Evolutionary conservation across 2,888 invertebrate genomes (phyloP), one percentile per base, ranked within the genome.

Genomic region (Boloria selene): DNA sequence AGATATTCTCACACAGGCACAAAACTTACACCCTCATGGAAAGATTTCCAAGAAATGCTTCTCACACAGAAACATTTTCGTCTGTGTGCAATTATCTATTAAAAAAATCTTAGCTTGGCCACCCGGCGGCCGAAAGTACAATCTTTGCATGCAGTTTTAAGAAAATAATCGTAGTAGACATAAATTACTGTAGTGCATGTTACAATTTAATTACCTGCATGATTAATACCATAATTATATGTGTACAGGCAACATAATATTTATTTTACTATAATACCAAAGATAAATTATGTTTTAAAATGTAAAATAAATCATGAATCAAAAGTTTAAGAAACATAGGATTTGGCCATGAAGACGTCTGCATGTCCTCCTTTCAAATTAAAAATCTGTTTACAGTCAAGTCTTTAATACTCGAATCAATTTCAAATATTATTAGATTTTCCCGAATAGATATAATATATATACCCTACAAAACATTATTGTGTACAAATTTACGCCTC

Each of bases 101-200:
- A 73, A 81, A 86, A 84, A 84, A 86, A 83, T 77, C 76, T 77
- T 78, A 82, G 80, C 77, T 73, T 71, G 73, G 80, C 80, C 80
- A 70, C 80, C 82, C 83, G 79, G 65, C 70, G 50, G 55, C 58
- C 61, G 51, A 74, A 77, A 79, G 84, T 81, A 83, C 81, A 77
- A 78, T 38, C 49, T 63, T 38, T 56, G 56, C 69, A 55, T 72
- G 71, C 73, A 68, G 72, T 71, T 70, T 70, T 59, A 42, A 68
- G 61, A 67, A 52, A 49, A 54, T 17, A 42, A 38, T 56, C 31
- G 55, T n/a, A 42, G 26, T 58, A n/a, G 13, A 38, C 17, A 1
- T 53, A 44, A 26, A 47, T 49, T 38, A 62, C 13, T 38, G 3
- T 51, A 10, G 26, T 59, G 31, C 14, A 18, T 59, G 26, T 54